A percentile compares a stretch with the other conserved stretches of the same genome.
Evolutionary conservation across 2,797 vertebrate genomes (phyloP).

Genomic region (Liparis tanakae): DNA sequence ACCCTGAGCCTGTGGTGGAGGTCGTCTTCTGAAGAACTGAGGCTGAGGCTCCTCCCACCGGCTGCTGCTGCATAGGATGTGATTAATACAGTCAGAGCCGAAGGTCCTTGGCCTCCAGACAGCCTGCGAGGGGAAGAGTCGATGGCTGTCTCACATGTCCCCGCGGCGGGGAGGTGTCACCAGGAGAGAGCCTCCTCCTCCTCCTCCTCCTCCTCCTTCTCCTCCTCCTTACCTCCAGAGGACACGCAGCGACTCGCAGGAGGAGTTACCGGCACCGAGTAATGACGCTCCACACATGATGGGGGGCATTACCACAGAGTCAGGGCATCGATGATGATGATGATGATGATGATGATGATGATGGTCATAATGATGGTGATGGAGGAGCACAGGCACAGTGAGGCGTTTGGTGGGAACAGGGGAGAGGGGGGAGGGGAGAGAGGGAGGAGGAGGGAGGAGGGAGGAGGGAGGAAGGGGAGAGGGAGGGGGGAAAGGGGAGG

Average conservation of each 20-base stretch:
- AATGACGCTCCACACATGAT: conserved; percentile 46
- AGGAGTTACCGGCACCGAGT: conserved; percentile 31
- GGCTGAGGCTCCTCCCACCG: too few species aligned
- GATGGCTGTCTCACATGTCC: too few species aligned
- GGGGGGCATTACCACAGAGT: conserved; percentile 34
- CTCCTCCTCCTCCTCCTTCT: not conserved
- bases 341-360: not conserved
- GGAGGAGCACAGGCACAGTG: conserved; percentile 19
- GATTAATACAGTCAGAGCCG: too few species aligned
- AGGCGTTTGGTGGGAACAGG: conserved; percentile 23
- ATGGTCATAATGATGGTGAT: conserved; percentile 1
- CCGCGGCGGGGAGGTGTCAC: too few species aligned
- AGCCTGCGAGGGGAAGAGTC: too few species aligned
- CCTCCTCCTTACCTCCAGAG: conserved; percentile 6
- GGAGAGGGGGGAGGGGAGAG: too few species aligned
- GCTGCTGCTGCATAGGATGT: too few species aligned
- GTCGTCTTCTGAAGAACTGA: too few species aligned
- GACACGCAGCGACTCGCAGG: conserved; percentile 17
- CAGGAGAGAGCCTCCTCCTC: too few species aligned
- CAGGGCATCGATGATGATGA: conserved; percentile 28
- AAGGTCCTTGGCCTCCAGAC: too few species aligned
- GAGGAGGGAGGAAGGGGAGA: not conserved
- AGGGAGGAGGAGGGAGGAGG: not conserved
- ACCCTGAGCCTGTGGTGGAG: too few species aligned
- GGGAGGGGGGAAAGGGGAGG: too few species aligned